Base-by-base conservation (phyloP, 2,113 vertebrate species). In the Malurus cyaneus region DNA sequence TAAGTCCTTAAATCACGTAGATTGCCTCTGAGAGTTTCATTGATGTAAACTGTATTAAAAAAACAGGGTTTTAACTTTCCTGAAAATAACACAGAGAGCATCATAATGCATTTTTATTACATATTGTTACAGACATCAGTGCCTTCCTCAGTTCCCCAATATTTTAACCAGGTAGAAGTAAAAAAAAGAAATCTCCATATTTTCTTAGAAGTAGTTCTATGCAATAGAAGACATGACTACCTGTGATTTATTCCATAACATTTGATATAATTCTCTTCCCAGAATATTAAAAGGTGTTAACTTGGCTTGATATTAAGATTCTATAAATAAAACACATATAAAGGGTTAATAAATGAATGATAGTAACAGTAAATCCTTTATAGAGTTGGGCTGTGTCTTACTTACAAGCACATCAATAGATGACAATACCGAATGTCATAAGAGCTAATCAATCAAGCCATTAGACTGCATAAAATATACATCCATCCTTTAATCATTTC, bases 271-370 rank as follows among this genome's bases (percentile, higher is more conserved):
- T 12, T 76, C 15, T 71, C 23, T 84, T 16, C 6, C 11, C 57
- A 87, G 73, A 89, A 66, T 50, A 9, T 60, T 72, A 61, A n/a
- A 54, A 28, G 19, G 20, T 69, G 5, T 50, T 93, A 83, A 85
- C 16, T 60, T 85, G 19, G 5, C 2, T 80, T 88, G 66, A 52
- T 85, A 80, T 79, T 94, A 82, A 56, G 46, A 69, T 66, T 64
- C 39, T 69, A 80, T 82, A 93, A 80, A 85, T 53, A 80, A 89
- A 94, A 47, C 32, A 54, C 62, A 57, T 21, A 4, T 39, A 77
- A 93, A 41, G 49, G 18, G 64, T 92, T 95, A 94, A 93, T 72
- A 93, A 92, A 94, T 86, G n/a, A 94, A 72, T 76, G 62, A 70
- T 59, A 70, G 34, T 69, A 59, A 36, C 34, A 44, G 11, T 89